Percentiles rank a stretch among this genome's conserved stretches.
phyloP scores from a whole-genome alignment of 2,888 invertebrate genomes.

The Epistrophe eligans region DNA sequence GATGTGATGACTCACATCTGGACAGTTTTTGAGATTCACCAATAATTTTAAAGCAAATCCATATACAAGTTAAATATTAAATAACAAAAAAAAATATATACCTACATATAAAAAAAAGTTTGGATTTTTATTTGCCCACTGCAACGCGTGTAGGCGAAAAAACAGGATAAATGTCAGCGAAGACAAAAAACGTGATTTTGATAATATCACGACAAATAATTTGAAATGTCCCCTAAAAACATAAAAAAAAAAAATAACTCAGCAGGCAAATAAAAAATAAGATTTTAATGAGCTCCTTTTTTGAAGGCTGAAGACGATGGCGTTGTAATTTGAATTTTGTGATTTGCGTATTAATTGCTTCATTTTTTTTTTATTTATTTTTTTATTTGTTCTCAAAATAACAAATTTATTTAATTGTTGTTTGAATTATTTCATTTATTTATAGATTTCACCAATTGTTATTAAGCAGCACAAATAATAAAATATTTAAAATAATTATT shows the following conservation, averaged over 20 bases:
- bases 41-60: neutral
- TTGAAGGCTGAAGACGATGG: constrained; percentile 52
- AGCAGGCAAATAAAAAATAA: constrained; percentile 41
- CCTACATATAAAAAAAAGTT: neutral
- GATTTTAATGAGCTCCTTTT: constrained; percentile 71
- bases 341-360: constrained; percentile 68
- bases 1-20: constrained; percentile 6
- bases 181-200: constrained; percentile 26
- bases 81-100: neutral
- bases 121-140: constrained; percentile 14
- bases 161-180: constrained; percentile 26
- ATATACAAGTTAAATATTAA: constrained; percentile 12
- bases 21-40: neutral
- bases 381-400: constrained; percentile 5
- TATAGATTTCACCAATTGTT: constrained; percentile 1
- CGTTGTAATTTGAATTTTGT: constrained; percentile 32
- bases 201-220: constrained; percentile 28
- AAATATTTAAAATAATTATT: constrained; percentile 2
- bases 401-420: neutral
- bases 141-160: constrained; percentile 24
- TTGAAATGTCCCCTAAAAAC: constrained; percentile 1
- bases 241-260: neutral
- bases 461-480: neutral
- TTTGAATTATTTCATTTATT: constrained; percentile 10
- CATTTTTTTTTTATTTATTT: neutral